Evolutionary conservation across 2,113 vertebrate species (phyloP), one percentile per base, ranked within the genome.

Genomic region (Oreochromis aureus): DNA sequence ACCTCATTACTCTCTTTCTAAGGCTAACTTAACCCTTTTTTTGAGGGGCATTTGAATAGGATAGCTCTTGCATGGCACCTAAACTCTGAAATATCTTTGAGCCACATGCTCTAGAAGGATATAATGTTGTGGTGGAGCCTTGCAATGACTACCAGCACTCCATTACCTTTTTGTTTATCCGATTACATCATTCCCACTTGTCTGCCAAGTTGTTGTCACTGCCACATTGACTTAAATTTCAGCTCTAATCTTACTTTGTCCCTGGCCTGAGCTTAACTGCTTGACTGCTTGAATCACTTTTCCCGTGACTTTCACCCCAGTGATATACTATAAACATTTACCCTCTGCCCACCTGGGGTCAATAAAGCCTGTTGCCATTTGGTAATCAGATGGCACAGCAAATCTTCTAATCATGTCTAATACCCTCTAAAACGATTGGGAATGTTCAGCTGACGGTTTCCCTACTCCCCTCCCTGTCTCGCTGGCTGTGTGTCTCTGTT

Each of bases 331-430:
- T 94, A 94, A 95, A 94, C 91, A 94, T 95, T 95, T 92, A 93
- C 88, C 92, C 89, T 86, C 51, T 83, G 79, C 76, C 86, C 95
- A 95, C 92, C 93, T 96, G 95, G 93, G 92, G 95, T 95, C 95
- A 95, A 96, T 96, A 94, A 94, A 85, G 71, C 71, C 85, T 81
- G 81, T 84, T 90, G 87, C 95, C 90, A 85, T 82, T 87, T 63
- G 86, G 89, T 94, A 95, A 95, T 95, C 94, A 93, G 92, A 94
- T 94, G 93, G 92, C 91, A 92, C 89, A 41, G 83, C 53, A 55
- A 89, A 93, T 92, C 91, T 90, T 91, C 86, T 92, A 93, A 94
- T 96, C 93, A 92, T 10, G 86, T 91, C 90, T 94, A 93, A 92
- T 94, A 93, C 90, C 81, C 84, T 19, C 85, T 30, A 53, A 92